These are phyloP conservation scores for Eclectus roratus DNA, from an alignment of 2,113 vertebrate genomes.

Conservation along the genomic window DNA sequence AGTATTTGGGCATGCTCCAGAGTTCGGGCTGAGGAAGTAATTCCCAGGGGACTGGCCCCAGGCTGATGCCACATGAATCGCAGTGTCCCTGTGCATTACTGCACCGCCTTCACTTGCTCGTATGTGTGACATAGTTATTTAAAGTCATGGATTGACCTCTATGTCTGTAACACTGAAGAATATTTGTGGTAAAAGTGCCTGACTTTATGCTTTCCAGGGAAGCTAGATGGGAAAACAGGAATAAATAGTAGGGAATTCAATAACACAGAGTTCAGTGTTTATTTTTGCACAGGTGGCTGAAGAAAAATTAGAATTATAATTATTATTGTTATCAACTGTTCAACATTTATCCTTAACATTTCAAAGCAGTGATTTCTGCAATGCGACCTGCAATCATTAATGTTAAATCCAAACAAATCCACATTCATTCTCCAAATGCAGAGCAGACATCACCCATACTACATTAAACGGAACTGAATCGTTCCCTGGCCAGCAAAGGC, in stretches of 20 bases:
- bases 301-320: neutral
- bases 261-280: neutral
- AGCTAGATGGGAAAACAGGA: neutral
- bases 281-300: constrained; percentile 14
- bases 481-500: neutral
- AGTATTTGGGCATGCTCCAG: neutral
- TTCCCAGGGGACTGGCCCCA: neutral
- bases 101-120: neutral
- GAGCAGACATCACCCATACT: neutral
- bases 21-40: neutral
- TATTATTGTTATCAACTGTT: constrained; percentile 9
- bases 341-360: neutral
- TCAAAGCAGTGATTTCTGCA: neutral
- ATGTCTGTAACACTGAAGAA: neutral
- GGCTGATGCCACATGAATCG: neutral
- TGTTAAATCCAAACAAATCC: constrained; percentile 9
- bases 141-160: neutral
- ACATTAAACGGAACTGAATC: neutral
- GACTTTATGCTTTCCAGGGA: neutral
- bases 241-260: neutral
- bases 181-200: neutral
- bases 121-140: neutral
- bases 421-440: neutral
- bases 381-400: neutral
- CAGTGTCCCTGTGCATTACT: neutral